phyloP scores from a whole-genome alignment of 2,113 vertebrate genomes.

The Dicrurus megarhynchus region DNA sequence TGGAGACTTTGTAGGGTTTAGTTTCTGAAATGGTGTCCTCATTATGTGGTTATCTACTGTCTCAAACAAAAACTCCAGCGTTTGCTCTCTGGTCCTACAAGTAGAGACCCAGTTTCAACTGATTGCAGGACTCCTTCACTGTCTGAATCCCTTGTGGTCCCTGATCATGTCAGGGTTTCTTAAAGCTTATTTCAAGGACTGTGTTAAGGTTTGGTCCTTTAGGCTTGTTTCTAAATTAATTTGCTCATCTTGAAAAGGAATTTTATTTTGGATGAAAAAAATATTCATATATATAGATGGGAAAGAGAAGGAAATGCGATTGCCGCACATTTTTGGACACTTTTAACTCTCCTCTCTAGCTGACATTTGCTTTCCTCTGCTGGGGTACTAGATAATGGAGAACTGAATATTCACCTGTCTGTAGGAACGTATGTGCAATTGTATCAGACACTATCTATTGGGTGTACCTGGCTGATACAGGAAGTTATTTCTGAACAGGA shows the following conservation, averaged over 20 bases:
- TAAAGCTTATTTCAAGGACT: background rate
- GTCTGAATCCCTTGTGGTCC: background rate
- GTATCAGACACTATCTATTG: background rate
- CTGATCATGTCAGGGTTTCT: background rate
- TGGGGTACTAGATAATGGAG: background rate
- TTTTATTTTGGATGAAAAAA: background rate
- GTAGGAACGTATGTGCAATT: background rate
- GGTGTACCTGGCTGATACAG: background rate
- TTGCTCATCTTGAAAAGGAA: background rate
- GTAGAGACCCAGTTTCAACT: rapidly evolving
- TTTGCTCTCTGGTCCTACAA: background rate
- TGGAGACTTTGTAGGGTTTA: background rate
- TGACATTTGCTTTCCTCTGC: background rate
- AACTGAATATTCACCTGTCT: background rate
- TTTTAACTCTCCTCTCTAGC: background rate
- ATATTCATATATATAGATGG: background rate
- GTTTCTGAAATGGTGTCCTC: background rate
- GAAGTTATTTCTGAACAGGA: background rate
- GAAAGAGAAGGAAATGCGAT: background rate
- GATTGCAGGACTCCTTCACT: background rate
- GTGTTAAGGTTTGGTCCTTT: background rate
- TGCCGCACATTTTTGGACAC: background rate
- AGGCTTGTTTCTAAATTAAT: background rate
- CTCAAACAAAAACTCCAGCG: background rate
- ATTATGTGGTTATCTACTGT: background rate